These are phyloP conservation scores for Sipha maydis DNA, from an alignment of 2,888 invertebrate genomes.

Conservation along the genomic window DNA sequence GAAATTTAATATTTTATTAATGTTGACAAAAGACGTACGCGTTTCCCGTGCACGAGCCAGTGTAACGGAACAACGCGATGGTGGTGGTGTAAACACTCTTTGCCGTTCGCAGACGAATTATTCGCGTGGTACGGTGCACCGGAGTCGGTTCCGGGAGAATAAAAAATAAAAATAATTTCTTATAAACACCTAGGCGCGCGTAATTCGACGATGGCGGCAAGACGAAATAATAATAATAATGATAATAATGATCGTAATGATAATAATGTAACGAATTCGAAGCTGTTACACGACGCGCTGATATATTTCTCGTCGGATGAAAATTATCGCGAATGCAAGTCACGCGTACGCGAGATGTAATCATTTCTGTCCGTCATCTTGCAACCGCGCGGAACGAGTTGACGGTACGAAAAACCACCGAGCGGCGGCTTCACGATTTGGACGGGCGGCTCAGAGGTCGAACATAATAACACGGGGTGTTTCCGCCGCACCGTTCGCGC, in stretches of 20 bases:
- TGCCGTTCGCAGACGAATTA: too few relatives aligned
- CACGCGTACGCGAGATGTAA: background rate
- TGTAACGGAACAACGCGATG: background rate
- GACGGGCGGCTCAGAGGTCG: background rate
- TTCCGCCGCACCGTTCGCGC: background rate
- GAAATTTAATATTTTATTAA: constrained; percentile 46
- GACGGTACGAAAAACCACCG: too few relatives aligned
- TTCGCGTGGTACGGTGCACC: background rate
- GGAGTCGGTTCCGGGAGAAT: background rate
- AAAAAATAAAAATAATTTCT: background rate
- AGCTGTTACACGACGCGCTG: constrained; percentile 8
- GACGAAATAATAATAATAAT: background rate
- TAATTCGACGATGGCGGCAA: background rate
- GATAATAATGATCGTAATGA: too few relatives aligned
- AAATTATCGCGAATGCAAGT: constrained; percentile 45
- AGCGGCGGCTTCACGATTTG: too few relatives aligned
- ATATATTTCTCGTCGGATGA: background rate
- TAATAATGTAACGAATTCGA: background rate
- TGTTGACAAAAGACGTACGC: constrained; percentile 10
- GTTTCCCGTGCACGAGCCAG: background rate
- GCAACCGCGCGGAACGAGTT: constrained; percentile 15
- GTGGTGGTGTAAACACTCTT: too few relatives aligned
- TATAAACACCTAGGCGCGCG: background rate
- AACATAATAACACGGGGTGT: background rate
- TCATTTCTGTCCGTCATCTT: constrained; percentile 27